A percentile compares a stretch with the other conserved stretches of the same genome.
phyloP scores from a whole-genome alignment of 2,797 vertebrate species.

The Graptemys geographica region DNA sequence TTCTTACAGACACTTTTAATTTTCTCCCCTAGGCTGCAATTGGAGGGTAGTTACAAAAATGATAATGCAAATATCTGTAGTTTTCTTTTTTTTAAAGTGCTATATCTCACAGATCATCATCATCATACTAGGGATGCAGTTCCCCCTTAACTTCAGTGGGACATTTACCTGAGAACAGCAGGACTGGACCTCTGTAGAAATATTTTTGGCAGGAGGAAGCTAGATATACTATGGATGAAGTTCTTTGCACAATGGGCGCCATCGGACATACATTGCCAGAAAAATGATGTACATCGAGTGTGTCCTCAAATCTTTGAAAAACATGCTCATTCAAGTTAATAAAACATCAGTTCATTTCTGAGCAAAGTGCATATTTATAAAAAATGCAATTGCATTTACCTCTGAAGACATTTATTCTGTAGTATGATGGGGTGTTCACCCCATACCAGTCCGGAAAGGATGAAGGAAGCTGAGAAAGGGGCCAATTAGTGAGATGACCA shows the following conservation, averaged over 20 bases:
- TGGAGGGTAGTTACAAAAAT: background rate
- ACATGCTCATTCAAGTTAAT: background rate
- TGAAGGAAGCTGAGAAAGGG: background rate
- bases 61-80: background rate
- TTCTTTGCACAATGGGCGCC: background rate
- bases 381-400: background rate
- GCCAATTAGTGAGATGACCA: background rate
- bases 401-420: background rate
- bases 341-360: background rate
- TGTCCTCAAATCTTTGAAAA: background rate
- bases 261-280: rapidly evolving
- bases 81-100: background rate
- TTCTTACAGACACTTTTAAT: background rate
- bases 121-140: background rate
- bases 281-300: background rate
- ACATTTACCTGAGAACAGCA: background rate
- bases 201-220: background rate
- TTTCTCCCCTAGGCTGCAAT: background rate
- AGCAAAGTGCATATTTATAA: background rate
- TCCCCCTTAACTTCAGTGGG: background rate
- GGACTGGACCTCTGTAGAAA: background rate
- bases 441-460: background rate
- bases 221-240: background rate
- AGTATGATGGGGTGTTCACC: too few relatives aligned
- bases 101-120: background rate